Evolutionary conservation across 2,888 invertebrate species (phyloP), one percentile per base, ranked within the genome.

Genomic region (Hartigia nigra): DNA sequence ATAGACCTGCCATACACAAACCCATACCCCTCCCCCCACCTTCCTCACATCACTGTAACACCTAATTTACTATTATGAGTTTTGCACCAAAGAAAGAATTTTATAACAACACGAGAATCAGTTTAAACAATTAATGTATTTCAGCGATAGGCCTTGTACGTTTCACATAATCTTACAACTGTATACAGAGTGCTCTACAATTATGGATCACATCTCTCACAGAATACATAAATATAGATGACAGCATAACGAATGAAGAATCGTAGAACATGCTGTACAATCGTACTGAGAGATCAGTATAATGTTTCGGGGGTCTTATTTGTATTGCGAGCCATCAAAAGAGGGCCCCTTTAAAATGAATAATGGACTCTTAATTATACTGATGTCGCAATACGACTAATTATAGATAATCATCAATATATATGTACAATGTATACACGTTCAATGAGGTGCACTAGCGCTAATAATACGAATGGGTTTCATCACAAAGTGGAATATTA

Each of bases 381-480:
- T 9, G 39, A 55, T 4, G 1, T 55, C 9, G 14, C 39, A 23
- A 55, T 55, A 55, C 39, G 39, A 23, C 39, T 9, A 5, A 55
- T 23, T 55, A 55, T 23, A 55, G 23, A 77, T 34, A 72, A 74
- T 31, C 12, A 23, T 77, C 39, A n/a, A 31, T 77, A 70, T 39
- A 36, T 31, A 55, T n/a, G n/a, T 34, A 74, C 69, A 74, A 55
- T 23, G 39, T 75, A 75, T 76, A 31, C 75, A 78, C 34, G 35
- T 75, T 76, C 78, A 78, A 76, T 76, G 39, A 76, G 72, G 32
- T 39, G 72, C 76, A 79, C 76, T 79, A 76, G 72, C 36, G 72
- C 78, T 79, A 79, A 74, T 79, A 79, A 79, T 79, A 79, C 78
- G 78, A 76, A 79, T 79, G 76, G 78, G 78, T 79, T 76, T 76